Conservation (phyloP, 2,113 vertebrate genomes). For the Salvelinus alpinus region DNA sequence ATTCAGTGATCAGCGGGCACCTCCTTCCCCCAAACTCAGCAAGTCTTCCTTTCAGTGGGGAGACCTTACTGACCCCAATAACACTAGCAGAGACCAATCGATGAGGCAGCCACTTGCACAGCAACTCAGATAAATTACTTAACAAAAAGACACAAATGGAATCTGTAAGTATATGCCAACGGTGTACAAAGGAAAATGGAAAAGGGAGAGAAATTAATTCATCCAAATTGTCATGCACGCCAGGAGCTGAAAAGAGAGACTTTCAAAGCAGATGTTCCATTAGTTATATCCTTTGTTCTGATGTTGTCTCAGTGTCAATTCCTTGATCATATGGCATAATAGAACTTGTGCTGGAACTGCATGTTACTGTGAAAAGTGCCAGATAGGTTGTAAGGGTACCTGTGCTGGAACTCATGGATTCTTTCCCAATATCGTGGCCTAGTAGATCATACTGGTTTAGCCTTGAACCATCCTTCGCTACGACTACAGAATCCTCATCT, state of each 20-base stretch:
- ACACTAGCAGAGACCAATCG: constrained; percentile 48
- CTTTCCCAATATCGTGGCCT: constrained; percentile 92
- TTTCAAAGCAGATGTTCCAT: constrained; percentile 4
- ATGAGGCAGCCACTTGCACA: constrained; percentile 45
- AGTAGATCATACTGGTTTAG: constrained; percentile 97
- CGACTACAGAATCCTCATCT: constrained; percentile 88
- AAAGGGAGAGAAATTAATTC: constrained; percentile 24
- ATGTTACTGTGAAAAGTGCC: background rate
- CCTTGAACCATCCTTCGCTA: constrained; percentile 94
- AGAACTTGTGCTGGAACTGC: background rate
- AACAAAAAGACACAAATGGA: constrained; percentile 44
- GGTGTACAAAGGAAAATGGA: background rate
- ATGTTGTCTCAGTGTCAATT: background rate
- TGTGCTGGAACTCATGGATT: constrained; percentile 98
- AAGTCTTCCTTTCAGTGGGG: constrained; percentile 15
- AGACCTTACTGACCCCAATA: constrained; percentile 42
- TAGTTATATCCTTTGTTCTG: background rate
- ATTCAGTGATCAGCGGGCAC: background rate
- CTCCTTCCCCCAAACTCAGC: background rate
- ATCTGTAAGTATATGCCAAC: constrained; percentile 34
- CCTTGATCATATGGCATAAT: background rate
- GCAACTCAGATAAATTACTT: constrained; percentile 52
- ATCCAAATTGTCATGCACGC: constrained; percentile 20
- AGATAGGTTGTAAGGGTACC: constrained; percentile 71
- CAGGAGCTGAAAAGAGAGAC: constrained; percentile 13